Evolutionary conservation across 1,140 invertebrate species (phyloP).

Genomic region (Carposina sasakii): DNA sequence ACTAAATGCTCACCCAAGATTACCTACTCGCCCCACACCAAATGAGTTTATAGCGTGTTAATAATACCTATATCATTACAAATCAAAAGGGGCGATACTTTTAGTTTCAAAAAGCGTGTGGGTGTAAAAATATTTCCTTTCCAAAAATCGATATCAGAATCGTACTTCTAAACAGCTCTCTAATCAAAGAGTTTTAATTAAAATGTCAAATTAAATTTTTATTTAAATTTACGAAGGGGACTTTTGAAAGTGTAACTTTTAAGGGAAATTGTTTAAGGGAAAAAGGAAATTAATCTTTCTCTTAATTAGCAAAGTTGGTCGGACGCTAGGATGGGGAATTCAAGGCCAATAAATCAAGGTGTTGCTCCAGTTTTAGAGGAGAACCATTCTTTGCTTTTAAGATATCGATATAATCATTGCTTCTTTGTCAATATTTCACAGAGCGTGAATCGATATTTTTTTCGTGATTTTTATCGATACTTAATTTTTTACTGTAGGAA

Average conservation of each 20-base stretch:
- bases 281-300: constrained; percentile 65
- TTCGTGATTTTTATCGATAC: not conserved
- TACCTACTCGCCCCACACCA: too few species aligned
- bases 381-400: constrained; percentile 46
- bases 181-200: constrained; percentile 15
- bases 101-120: not conserved
- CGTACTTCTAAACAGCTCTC: too few species aligned
- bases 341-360: constrained; percentile 65
- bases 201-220: constrained; percentile 29
- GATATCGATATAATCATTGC: constrained; percentile 39
- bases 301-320: constrained; percentile 67
- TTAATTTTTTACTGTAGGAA: not conserved
- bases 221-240: constrained; percentile 31
- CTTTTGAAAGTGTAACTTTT: constrained; percentile 44
- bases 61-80: constrained; percentile 43
- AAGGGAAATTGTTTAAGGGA: constrained; percentile 55
- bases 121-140: not conserved
- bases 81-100: constrained; percentile 11
- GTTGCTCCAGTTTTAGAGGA: constrained; percentile 37
- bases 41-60: constrained; percentile 63
- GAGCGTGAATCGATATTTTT: too few species aligned
- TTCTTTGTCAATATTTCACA: constrained; percentile 40
- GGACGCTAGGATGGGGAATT: constrained; percentile 48
- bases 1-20: too few species aligned
- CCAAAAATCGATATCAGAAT: too few species aligned